A percentile compares a stretch with the other conserved stretches of the same genome.
These are phyloP conservation scores for Trididemnum miniatum DNA, from an alignment of 23 tunicate genomes.

Conservation along the genomic window DNA sequence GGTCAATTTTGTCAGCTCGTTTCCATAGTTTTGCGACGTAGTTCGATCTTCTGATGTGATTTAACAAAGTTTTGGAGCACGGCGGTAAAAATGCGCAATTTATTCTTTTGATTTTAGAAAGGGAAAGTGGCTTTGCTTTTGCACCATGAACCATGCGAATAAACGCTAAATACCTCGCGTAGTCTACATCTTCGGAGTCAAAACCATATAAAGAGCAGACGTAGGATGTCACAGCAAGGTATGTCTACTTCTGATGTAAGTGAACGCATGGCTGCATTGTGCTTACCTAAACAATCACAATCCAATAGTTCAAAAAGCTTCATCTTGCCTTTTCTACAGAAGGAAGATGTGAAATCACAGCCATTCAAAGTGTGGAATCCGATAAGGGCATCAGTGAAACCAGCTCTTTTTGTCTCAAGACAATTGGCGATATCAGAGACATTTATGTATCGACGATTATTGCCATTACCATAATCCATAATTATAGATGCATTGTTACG, in stretches of 20 bases:
- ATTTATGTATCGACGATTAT: neutral
- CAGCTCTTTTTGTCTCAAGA: neutral
- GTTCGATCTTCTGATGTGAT: neutral
- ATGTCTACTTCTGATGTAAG: neutral
- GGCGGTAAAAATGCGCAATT: neutral
- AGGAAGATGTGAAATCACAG: neutral
- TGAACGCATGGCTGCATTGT: neutral
- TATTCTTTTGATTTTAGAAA: neutral
- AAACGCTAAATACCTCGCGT: neutral
- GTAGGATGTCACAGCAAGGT: neutral
- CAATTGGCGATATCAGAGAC: neutral
- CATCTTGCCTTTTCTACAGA: neutral
- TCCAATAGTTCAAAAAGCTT: neutral
- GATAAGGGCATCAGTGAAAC: neutral
- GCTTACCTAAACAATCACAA: neutral
- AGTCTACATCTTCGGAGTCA: neutral
- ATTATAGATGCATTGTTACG: neutral
- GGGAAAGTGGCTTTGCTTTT: neutral
- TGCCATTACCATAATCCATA: neutral
- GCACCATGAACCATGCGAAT: neutral
- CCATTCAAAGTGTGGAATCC: neutral
- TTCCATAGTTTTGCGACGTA: neutral
- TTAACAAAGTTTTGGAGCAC: neutral
- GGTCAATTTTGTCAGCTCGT: neutral
- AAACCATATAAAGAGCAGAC: neutral